Conservation (phyloP, 2,797 vertebrate species). For the Stomatorhinus walkeri region DNA sequence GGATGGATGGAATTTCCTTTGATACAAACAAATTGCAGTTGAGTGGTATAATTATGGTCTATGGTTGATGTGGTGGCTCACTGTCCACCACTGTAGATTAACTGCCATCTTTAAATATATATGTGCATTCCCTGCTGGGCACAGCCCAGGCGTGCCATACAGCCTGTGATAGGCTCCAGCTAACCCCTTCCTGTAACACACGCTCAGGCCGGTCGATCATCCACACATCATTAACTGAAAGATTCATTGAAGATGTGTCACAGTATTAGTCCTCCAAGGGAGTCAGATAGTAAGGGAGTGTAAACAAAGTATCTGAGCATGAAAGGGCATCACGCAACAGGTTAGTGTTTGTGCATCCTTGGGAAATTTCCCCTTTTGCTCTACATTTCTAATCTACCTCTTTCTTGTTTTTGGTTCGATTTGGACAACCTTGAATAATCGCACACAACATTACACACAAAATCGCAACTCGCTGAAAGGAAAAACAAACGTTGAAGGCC, state of each 20-base stretch:
- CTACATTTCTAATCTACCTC: background rate
- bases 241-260: background rate
- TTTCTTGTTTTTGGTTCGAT: background rate
- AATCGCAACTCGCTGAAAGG: background rate
- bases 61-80: background rate
- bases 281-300: background rate
- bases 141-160: background rate
- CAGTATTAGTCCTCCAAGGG: background rate
- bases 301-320: background rate
- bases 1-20: background rate
- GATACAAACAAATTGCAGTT: background rate
- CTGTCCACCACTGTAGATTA: background rate
- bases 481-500: background rate
- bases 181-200: background rate
- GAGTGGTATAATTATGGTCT: background rate
- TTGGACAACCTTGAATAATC: background rate
- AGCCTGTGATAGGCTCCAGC: background rate
- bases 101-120: background rate
- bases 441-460: background rate
- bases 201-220: background rate
- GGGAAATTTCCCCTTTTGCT: background rate
- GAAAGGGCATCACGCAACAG: background rate
- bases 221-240: background rate
- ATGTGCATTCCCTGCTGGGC: background rate
- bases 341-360: background rate